These are phyloP conservation scores for Metaphire vulgaris DNA, from an alignment of 1,140 invertebrate species.

Conservation along the genomic window DNA sequence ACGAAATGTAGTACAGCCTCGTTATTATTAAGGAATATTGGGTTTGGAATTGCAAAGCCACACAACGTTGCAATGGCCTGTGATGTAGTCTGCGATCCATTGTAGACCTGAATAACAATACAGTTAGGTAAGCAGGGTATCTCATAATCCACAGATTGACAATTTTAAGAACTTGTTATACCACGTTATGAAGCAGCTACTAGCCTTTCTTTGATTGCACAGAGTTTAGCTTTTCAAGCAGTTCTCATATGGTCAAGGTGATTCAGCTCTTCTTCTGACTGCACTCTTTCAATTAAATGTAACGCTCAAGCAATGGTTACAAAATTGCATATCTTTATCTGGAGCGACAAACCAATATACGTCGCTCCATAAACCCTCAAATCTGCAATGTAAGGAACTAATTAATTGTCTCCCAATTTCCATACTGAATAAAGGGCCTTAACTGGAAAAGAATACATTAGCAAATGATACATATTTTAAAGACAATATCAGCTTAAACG, in stretches of 20 bases:
- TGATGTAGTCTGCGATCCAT: slow-evolving; percentile 37
- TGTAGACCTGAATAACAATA: slow-evolving; percentile 44
- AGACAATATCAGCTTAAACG: no score
- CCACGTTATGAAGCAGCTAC: neutral
- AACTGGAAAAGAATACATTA: no score
- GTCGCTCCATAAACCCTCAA: no score
- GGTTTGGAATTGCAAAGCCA: slow-evolving; percentile 79
- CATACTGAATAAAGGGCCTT: no score
- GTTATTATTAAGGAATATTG: slow-evolving; percentile 78
- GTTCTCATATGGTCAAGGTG: neutral
- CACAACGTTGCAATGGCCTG: slow-evolving; percentile 64
- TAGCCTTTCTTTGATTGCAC: no score
- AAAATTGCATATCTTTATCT: no score
- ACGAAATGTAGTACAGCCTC: slow-evolving; percentile 88
- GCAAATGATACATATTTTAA: no score
- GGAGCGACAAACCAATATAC: no score
- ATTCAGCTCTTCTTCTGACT: neutral
- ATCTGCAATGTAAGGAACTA: no score
- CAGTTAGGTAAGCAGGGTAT: slow-evolving; percentile 4
- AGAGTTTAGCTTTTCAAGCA: no score
- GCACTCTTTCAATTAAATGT: neutral
- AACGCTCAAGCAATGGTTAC: no score
- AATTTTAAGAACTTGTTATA: neutral
- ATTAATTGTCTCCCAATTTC: no score
- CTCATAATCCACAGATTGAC: neutral